phyloP scores from a whole-genome alignment of 2,797 vertebrate genomes.

The Danio albolineatus region DNA sequence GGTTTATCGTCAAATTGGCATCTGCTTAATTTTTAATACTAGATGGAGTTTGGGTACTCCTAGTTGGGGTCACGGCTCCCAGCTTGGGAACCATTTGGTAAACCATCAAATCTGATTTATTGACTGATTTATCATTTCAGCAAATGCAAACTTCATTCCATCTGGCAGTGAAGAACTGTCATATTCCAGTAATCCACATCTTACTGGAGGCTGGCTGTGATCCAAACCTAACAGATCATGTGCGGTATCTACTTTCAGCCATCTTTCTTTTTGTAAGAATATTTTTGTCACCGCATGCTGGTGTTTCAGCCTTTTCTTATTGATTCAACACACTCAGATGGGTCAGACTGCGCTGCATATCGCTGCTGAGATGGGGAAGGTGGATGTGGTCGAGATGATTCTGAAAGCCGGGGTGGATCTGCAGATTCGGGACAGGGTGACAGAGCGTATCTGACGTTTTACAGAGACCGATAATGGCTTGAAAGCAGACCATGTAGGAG shows the following conservation, averaged over 20 bases:
- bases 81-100: no score
- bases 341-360: constrained; percentile 87
- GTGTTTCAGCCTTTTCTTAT: neutral
- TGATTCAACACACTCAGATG: constrained; percentile 72
- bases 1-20: no score
- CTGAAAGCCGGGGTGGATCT: constrained; percentile 84
- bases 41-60: no score
- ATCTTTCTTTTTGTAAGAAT: neutral
- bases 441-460: constrained; percentile 50
- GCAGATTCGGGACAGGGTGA: constrained; percentile 81
- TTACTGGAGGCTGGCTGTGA: constrained; percentile 82
- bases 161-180: constrained; percentile 83
- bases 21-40: no score
- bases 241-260: constrained; percentile 65
- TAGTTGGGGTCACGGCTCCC: no score
- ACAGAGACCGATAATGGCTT: neutral
- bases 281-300: neutral
- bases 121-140: constrained; percentile 67
- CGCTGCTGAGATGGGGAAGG: constrained; percentile 86
- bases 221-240: constrained; percentile 79
- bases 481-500: neutral
- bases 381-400: constrained; percentile 87
- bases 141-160: constrained; percentile 84
- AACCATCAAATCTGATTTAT: neutral
- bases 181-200: constrained; percentile 78